These are phyloP conservation scores for Neotragus moschatus DNA, from an alignment of 2,113 vertebrate genomes.

Conservation along the genomic window DNA sequence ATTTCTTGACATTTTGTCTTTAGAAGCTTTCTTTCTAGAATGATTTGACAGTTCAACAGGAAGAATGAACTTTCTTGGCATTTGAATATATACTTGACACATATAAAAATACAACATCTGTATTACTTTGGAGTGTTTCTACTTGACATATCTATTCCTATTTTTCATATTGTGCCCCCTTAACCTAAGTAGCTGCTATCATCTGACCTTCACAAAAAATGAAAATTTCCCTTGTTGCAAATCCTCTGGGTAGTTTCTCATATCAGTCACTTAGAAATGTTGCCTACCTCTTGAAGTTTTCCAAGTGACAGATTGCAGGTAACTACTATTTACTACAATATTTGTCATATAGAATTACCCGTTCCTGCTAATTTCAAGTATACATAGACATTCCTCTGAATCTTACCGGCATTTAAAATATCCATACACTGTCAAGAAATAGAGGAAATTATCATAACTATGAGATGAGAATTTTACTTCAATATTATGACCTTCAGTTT, in stretches of 20 bases:
- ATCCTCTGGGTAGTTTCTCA: not conserved
- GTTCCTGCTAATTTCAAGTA: not conserved
- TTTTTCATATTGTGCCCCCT: not conserved
- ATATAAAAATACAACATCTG: not conserved
- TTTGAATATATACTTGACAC: conserved; percentile 34
- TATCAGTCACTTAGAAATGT: not conserved
- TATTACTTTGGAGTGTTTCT: not conserved
- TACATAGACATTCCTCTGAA: not conserved
- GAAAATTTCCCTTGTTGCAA: not conserved
- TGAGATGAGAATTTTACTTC: not conserved
- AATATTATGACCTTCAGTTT: not conserved
- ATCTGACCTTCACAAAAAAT: not conserved
- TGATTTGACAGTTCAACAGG: conserved; percentile 49
- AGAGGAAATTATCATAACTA: not conserved
- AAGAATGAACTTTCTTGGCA: conserved; percentile 17
- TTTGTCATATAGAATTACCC: not conserved
- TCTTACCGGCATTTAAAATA: not conserved
- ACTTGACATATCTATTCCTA: not conserved
- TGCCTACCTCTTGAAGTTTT: not conserved
- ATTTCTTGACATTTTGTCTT: conserved; percentile 62
- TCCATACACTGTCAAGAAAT: not conserved
- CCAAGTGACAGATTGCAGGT: not conserved
- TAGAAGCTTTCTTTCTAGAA: conserved; percentile 29
- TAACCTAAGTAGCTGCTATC: not conserved
- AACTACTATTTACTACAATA: not conserved